Evolutionary conservation across 2,797 vertebrate genomes (phyloP).

Genomic region (Karalla daura): DNA sequence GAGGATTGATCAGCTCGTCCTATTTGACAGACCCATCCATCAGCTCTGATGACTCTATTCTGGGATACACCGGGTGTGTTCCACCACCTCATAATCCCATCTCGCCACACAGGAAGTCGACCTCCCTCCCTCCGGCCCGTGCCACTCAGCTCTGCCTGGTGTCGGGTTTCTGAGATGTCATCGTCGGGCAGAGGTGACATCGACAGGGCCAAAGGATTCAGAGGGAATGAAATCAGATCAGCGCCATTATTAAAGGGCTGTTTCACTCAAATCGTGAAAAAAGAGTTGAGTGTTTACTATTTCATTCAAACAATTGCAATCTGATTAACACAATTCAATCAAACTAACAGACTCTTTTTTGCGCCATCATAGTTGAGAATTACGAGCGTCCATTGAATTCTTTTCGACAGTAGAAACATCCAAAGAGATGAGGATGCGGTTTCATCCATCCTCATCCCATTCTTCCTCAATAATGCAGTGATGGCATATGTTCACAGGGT

Average conservation of each 20-base stretch:
- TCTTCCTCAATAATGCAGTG: too few relatives aligned
- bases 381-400: too few relatives aligned
- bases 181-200: slow-evolving; percentile 6
- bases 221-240: slow-evolving; percentile 3
- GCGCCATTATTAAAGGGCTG: not conserved
- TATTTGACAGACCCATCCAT: slow-evolving; percentile 71
- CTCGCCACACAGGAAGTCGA: slow-evolving; percentile 80
- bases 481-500: too few relatives aligned
- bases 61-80: slow-evolving; percentile 55
- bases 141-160: slow-evolving; percentile 7
- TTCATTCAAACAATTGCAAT: too few relatives aligned
- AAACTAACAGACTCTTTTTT: too few relatives aligned
- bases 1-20: slow-evolving; percentile 72
- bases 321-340: too few relatives aligned
- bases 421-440: too few relatives aligned
- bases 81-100: slow-evolving; percentile 62
- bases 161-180: slow-evolving; percentile 42
- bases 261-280: not conserved
- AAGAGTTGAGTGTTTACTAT: too few relatives aligned
- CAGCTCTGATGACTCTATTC: slow-evolving; percentile 58
- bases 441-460: too few relatives aligned
- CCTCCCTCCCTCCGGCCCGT: slow-evolving; percentile 11
- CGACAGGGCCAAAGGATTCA: not conserved
- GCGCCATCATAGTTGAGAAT: too few relatives aligned
- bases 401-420: too few relatives aligned